These are phyloP conservation scores for Brachyptera putata DNA, from an alignment of 2,888 invertebrate species.

Conservation along the genomic window DNA sequence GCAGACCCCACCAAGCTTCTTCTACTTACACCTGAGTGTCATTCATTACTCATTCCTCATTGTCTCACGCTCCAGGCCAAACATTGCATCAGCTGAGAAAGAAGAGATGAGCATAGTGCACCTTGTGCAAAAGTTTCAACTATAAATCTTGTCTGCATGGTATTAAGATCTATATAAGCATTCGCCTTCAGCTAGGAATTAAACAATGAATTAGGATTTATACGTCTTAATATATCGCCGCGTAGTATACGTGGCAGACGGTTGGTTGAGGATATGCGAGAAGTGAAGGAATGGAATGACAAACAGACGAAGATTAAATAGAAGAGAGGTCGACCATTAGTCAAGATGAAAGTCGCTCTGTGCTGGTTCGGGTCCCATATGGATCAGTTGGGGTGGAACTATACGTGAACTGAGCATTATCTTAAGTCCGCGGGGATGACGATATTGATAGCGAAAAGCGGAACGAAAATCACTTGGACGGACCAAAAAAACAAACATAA, in stretches of 20 bases:
- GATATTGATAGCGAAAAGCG: constrained; percentile 2
- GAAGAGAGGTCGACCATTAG: constrained; percentile 15
- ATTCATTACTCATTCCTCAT: constrained; percentile 20
- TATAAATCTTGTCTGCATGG: constrained; percentile 18
- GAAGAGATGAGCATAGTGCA: constrained; percentile 3
- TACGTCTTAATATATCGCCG: constrained; percentile 17
- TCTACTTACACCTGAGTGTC: constrained; percentile 4
- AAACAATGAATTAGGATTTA: constrained; percentile 20
- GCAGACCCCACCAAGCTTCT: constrained; percentile 4
- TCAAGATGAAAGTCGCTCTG: constrained; percentile 17
- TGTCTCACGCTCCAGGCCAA: constrained; percentile 4
- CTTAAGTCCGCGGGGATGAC: constrained; percentile 5
- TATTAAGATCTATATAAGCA: constrained; percentile 21
- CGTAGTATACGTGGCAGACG: background rate
- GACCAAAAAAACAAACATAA: background rate
- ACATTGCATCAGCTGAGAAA: background rate
- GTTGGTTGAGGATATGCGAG: background rate
- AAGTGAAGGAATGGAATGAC: constrained; percentile 13
- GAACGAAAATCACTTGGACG: constrained; percentile 4
- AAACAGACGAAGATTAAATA: constrained; percentile 22
- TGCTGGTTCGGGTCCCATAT: background rate
- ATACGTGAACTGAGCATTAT: constrained; percentile 6
- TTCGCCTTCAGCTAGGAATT: constrained; percentile 14
- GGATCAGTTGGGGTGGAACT: constrained; percentile 10
- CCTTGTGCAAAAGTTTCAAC: constrained; percentile 13